A percentile compares a stretch with the other conserved stretches of the same genome.
phyloP scores from a whole-genome alignment of 2,797 vertebrate species.

The Diplodus sargus region DNA sequence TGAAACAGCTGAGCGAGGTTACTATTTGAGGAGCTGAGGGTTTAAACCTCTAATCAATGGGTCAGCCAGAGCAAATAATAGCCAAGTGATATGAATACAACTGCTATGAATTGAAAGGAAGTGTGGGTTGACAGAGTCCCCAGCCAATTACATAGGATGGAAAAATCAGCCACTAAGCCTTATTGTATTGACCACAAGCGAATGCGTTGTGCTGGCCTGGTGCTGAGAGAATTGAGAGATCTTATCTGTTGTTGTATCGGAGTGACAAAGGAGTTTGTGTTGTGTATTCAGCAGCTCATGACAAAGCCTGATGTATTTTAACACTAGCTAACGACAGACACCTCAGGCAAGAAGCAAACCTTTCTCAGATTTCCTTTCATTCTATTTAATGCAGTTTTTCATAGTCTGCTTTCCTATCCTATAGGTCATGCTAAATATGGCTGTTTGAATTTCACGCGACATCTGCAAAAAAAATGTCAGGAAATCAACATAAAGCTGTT shows the following conservation, averaged over 20 bases:
- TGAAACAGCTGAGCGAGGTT: constrained; percentile 81
- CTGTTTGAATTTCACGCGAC: constrained; percentile 18
- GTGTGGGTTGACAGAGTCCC: constrained; percentile 76
- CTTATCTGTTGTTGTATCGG: constrained; percentile 74
- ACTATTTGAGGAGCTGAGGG: constrained; percentile 79
- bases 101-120: constrained; percentile 82
- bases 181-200: constrained; percentile 78
- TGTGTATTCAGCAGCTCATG: constrained; percentile 50
- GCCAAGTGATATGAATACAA: constrained; percentile 85
- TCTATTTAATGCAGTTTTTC: constrained; percentile 12
- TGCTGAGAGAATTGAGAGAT: constrained; percentile 73
- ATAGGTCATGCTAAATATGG: constrained; percentile 39
- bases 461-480: constrained; percentile 40
- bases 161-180: constrained; percentile 78
- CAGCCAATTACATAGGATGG: constrained; percentile 79
- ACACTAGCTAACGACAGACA: constrained; percentile 56
- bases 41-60: constrained; percentile 82
- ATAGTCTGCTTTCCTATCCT: constrained; percentile 5
- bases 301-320: constrained; percentile 53
- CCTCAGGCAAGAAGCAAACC: constrained; percentile 21
- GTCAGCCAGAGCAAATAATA: constrained; percentile 83
- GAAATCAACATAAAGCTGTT: constrained; percentile 48
- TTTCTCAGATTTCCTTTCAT: constrained; percentile 29
- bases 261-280: constrained; percentile 73
- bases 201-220: constrained; percentile 59